Evolutionary conservation across 2,113 vertebrate genomes (phyloP).

Genomic region (Neogale vison): DNA sequence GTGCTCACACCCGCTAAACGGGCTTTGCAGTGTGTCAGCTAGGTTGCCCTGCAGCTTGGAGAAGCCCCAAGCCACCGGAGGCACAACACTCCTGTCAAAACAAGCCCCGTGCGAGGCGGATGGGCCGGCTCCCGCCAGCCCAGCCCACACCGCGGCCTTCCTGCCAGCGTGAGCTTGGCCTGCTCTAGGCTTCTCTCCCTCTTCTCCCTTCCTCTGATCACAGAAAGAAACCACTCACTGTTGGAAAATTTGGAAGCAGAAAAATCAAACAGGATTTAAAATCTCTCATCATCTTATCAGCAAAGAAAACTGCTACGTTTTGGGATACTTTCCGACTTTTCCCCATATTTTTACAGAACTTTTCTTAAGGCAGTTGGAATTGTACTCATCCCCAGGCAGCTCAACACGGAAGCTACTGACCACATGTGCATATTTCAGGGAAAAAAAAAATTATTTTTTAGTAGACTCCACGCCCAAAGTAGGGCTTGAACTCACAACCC

Average conservation of each 20-base stretch:
- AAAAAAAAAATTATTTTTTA: background rate
- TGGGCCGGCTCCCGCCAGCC: background rate
- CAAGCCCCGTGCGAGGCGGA: background rate
- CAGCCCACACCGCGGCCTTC: rapidly evolving
- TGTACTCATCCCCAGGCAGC: no score
- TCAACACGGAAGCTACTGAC: background rate
- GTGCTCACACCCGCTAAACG: rapidly evolving
- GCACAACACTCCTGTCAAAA: background rate
- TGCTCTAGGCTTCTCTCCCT: background rate
- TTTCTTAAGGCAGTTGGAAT: background rate
- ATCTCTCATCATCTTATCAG: background rate
- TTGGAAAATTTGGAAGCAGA: background rate
- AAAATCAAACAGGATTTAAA: background rate
- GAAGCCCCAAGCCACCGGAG: background rate
- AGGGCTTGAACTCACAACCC: background rate
- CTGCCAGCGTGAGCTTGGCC: background rate
- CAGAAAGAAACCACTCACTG: background rate
- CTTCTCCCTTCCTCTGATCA: background rate
- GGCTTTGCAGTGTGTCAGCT: background rate
- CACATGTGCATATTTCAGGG: background rate
- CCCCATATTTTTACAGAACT: background rate
- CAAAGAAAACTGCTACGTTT: background rate
- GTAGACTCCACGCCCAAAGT: background rate
- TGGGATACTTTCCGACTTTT: background rate
- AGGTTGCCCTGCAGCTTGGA: background rate